Conservation (phyloP, 1,140 invertebrate genomes). For the Brachionus plicatilis region DNA sequence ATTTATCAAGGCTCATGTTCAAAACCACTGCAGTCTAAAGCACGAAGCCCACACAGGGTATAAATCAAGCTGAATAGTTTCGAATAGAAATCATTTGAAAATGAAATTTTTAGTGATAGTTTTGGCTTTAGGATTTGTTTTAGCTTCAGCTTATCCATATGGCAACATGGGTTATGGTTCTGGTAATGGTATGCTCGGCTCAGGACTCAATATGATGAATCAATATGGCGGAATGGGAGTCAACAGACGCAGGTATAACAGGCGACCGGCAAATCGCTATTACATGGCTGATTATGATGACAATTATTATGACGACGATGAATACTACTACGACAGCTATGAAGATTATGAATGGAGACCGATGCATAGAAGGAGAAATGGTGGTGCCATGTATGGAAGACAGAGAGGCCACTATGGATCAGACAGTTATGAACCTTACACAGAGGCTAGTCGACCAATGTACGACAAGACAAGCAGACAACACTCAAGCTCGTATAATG, state of each 20-base stretch:
- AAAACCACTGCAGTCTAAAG: not conserved
- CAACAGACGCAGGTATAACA: not conserved
- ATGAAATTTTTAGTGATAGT: not conserved
- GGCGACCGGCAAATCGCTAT: not conserved
- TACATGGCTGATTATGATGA: not conserved
- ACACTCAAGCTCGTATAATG: not conserved
- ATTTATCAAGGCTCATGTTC: not conserved
- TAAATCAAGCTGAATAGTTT: not conserved
- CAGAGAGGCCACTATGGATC: not conserved
- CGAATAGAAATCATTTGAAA: not conserved
- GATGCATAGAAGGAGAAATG: not conserved
- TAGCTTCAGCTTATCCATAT: not conserved
- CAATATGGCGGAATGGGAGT: not conserved
- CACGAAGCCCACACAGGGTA: not conserved
- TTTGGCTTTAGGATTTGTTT: not conserved
- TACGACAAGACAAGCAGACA: not conserved
- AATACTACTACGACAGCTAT: not conserved
- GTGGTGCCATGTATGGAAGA: not conserved
- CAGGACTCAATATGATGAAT: not conserved
- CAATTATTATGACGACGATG: not conserved
- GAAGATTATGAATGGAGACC: not conserved
- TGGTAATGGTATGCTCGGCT: not conserved
- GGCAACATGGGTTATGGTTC: not conserved
- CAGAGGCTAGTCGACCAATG: not conserved
- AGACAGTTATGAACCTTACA: not conserved